phyloP scores from a whole-genome alignment of 1,140 invertebrate species.

The Idris sp. region DNA sequence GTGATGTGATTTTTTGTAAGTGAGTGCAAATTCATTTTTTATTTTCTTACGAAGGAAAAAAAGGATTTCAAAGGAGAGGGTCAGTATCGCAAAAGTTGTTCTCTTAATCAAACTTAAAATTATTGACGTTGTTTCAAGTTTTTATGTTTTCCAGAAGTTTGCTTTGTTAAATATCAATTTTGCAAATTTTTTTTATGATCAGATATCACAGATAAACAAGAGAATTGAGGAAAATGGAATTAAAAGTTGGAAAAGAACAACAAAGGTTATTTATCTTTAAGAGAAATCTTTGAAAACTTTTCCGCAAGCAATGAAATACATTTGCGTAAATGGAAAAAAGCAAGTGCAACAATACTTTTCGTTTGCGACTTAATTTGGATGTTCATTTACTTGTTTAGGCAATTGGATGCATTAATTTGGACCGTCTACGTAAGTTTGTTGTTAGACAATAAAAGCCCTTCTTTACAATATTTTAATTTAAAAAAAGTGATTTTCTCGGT shows the following conservation, averaged over 20 bases:
- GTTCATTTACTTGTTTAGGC: constrained; percentile 1
- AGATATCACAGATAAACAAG: background rate
- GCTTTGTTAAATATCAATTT: too few species aligned
- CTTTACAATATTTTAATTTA: background rate
- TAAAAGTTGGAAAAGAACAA: background rate
- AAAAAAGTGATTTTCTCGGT: too few species aligned
- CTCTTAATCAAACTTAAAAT: too few species aligned
- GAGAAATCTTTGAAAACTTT: constrained; percentile 12
- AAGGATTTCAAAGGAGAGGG: constrained; percentile 10
- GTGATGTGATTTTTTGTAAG: constrained; percentile 51
- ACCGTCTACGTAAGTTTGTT: background rate
- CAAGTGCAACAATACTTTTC: constrained; percentile 2
- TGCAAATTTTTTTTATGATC: background rate
- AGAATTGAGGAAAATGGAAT: background rate
- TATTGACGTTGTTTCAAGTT: too few species aligned
- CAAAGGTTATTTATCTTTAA: constrained; percentile 11
- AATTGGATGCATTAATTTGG: constrained; percentile 9
- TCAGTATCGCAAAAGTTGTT: constrained; percentile 1
- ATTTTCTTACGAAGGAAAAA: constrained; percentile 12
- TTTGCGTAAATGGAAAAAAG: constrained; percentile 9
- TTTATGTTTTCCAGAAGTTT: too few species aligned
- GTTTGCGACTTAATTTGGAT: constrained; percentile 2
- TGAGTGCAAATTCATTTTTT: constrained; percentile 27
- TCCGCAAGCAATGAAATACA: background rate
- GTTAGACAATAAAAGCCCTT: background rate